These are phyloP conservation scores for Peromyscus attwateri DNA, from an alignment of 2,797 vertebrate genomes.

Conservation along the genomic window DNA sequence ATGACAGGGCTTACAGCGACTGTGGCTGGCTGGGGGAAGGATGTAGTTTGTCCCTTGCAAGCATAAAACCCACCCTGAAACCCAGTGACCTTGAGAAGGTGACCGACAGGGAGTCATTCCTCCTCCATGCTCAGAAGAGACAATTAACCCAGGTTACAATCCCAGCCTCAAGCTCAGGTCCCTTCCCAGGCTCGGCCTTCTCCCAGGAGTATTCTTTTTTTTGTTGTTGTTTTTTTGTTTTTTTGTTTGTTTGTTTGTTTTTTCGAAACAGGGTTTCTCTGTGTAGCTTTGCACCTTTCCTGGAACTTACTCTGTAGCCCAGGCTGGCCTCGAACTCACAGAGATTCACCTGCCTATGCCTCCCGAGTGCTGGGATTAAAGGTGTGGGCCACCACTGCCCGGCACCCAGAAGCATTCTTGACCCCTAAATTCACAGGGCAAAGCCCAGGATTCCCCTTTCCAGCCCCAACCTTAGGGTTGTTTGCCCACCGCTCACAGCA, in stretches of 20 bases:
- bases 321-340: too few relatives aligned
- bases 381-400: too few relatives aligned
- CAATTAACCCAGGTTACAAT: not conserved
- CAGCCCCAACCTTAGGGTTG: not conserved
- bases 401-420: not conserved
- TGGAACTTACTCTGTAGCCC: too few relatives aligned
- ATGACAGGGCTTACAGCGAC: constrained; percentile 67
- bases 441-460: not conserved
- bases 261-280: too few relatives aligned
- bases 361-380: too few relatives aligned
- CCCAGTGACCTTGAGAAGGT: constrained; percentile 32
- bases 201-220: not conserved
- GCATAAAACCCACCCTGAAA: constrained; percentile 6
- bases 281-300: too few relatives aligned
- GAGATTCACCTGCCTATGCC: too few relatives aligned
- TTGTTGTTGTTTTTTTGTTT: too few relatives aligned
- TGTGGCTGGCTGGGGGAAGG: not conserved
- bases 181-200: not conserved
- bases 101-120: not conserved
- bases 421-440: not conserved
- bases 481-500: not conserved
- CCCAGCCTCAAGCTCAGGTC: not conserved
- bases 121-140: not conserved
- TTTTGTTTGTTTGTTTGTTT: too few relatives aligned
- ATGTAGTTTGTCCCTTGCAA: not conserved